Evolutionary conservation across 37 sponge, comb jelly and placozoan species (phyloP).

Genomic region (Halichondria panicea): DNA sequence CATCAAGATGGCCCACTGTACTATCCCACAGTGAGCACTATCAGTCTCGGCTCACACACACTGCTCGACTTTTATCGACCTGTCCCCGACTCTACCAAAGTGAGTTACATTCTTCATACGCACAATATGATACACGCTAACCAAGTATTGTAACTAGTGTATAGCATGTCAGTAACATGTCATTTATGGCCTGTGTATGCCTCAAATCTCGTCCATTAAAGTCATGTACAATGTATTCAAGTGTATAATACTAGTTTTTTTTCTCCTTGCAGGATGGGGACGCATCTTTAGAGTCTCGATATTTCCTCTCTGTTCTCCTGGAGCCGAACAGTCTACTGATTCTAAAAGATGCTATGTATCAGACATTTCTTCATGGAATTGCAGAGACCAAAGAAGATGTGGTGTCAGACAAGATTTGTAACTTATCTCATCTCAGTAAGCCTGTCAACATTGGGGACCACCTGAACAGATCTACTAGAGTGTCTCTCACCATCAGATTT

Average conservation of each 20-base stretch:
- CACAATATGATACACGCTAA: not conserved
- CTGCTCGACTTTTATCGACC: conserved; percentile 83
- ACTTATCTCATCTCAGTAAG: conserved; percentile 33
- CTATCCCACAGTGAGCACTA: conserved; percentile 82
- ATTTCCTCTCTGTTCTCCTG: conserved; percentile 81
- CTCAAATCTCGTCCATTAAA: too few relatives aligned
- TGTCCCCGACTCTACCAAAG: conserved; percentile 17
- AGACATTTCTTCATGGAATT: conserved; percentile 83
- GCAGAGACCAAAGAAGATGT: conserved; percentile 52
- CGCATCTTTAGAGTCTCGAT: conserved; percentile 53
- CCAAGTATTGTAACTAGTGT: not conserved
- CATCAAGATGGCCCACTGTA: conserved; percentile 98
- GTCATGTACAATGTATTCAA: not conserved
- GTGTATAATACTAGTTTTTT: not conserved
- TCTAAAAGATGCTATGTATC: conserved; percentile 85
- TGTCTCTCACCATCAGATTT: conserved; percentile 94
- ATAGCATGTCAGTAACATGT: too few relatives aligned
- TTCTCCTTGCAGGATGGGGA: conserved; percentile 3
- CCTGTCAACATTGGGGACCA: conserved; percentile 12
- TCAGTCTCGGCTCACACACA: conserved; percentile 89
- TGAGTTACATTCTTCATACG: not conserved
- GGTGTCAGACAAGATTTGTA: conserved; percentile 34
- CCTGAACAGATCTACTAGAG: conserved; percentile 78
- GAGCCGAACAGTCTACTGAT: conserved; percentile 94
- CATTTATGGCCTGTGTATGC: too few relatives aligned